Evolutionary conservation across 2,113 vertebrate species (phyloP), one percentile per base, ranked within the genome.

Genomic region (Catharus bicknelli): DNA sequence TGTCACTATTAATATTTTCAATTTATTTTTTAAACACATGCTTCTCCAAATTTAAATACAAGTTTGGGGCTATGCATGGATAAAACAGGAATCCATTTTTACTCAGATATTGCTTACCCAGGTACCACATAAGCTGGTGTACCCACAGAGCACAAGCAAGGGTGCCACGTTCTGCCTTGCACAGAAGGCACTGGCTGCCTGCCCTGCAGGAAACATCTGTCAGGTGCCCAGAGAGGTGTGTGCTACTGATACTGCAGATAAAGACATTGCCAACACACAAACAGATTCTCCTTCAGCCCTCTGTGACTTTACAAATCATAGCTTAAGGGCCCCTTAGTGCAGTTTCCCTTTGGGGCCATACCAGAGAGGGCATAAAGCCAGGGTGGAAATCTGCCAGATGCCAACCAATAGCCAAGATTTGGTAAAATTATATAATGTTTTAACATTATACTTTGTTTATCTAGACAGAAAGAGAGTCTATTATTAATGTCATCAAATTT

Each of bases 1-100:
- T 87, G 78, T 89, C 89, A 77, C 58, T 80, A 74, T 45, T 59
- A 62, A 66, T 93, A 94, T 75, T 92, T 86, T 57, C 13, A 11
- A 23, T 25, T 11, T 66, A 9, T 34, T 62, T 20, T 67, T n/a
- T 21, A 17, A 38, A 42, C 0, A 0, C 34, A 20, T 40, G 19
- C 11, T 74, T 85, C 32, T 83, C 38, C 2, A 9, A 53, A 69
- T 85, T 85, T 85, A 59, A 54, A 36, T 38, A 27, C 29, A 23
- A 30, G 3, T 61, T 75, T 57, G 27, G 22, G 26, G 17, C 27
- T 57, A 50, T 9, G 10, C 68, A 34, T n/a, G 42, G 36, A 43
- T 62, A 55, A 72, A 76, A 27, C 2, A 79, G 26, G 34, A 66
- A 70, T 34, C 22, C 5, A 7, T 62, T 90, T 78, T 54, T 51